Conservation (phyloP, 23 tunicate genomes). For the Trididemnum clinides region DNA sequence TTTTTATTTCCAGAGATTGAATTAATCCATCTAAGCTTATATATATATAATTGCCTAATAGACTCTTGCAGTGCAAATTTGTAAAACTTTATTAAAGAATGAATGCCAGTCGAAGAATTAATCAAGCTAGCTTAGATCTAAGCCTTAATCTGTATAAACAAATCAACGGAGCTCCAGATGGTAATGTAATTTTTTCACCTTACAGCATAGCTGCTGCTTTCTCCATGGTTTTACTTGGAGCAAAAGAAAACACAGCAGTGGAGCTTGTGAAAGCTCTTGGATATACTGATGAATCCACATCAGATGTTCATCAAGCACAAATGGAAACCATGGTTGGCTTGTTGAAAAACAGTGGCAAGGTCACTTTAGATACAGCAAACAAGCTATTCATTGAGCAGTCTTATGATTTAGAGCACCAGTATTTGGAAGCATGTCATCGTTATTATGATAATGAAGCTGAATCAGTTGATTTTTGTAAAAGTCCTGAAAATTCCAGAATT, state of each 20-base stretch:
- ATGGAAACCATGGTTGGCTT: background rate
- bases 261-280: slow-evolving; percentile 26
- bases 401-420: slow-evolving; percentile 5
- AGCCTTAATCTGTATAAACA: too few species aligned
- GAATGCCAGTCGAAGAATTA: too few species aligned
- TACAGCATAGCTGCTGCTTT: slow-evolving; percentile 54
- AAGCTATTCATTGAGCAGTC: slow-evolving; percentile 47
- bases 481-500: slow-evolving; percentile 50
- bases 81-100: too few species aligned
- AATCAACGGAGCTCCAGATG: too few species aligned
- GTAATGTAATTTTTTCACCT: slow-evolving; percentile 55
- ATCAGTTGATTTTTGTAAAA: slow-evolving; percentile 9
- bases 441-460: background rate
- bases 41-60: too few species aligned
- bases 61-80: too few species aligned
- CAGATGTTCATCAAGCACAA: background rate
- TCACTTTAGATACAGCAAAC: slow-evolving; percentile 46
- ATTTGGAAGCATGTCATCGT: slow-evolving; percentile 7
- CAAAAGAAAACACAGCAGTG: slow-evolving; percentile 28
- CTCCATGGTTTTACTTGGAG: slow-evolving; percentile 52
- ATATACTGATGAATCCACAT: background rate
- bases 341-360: background rate
- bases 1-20: too few species aligned
- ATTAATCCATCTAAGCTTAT: too few species aligned
- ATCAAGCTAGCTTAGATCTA: too few species aligned